Evolutionary conservation across 2,113 vertebrate species (phyloP).

Genomic region (Bungarus multicinctus): DNA sequence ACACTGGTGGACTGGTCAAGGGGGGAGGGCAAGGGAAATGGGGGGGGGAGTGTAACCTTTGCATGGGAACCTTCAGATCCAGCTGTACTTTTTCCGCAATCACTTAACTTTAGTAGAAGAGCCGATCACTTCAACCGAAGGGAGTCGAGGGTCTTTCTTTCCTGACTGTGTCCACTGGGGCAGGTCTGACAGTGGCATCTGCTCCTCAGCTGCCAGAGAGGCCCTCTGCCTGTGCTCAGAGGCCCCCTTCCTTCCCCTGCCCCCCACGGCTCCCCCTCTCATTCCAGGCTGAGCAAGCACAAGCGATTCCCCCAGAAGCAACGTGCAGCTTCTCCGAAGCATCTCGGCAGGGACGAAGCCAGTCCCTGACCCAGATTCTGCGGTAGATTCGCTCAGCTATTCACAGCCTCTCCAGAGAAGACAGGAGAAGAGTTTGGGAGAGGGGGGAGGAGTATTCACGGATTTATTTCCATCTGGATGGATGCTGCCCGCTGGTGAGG

Average conservation of each 20-base stretch:
- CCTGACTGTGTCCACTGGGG: too few relatives aligned
- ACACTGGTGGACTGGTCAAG: too few relatives aligned
- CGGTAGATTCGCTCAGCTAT: background rate
- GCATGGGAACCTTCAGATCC: too few relatives aligned
- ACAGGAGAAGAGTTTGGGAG: background rate
- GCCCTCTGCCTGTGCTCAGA: background rate
- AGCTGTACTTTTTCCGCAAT: too few relatives aligned
- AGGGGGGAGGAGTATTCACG: background rate
- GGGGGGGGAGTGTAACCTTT: too few relatives aligned
- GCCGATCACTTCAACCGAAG: too few relatives aligned
- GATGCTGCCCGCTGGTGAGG: background rate
- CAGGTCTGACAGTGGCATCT: too few relatives aligned
- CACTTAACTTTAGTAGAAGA: too few relatives aligned
- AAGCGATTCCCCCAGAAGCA: background rate
- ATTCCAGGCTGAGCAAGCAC: background rate
- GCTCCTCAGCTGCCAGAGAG: background rate
- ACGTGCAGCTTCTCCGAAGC: background rate
- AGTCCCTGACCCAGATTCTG: conserved; percentile 14
- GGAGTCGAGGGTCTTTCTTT: too few relatives aligned
- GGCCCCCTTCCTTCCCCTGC: background rate
- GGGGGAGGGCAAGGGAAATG: too few relatives aligned
- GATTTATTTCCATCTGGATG: background rate
- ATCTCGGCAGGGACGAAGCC: background rate
- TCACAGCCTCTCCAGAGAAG: conserved; percentile 8
- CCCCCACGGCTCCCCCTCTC: too few relatives aligned